Evolutionary conservation across 2,797 vertebrate genomes (phyloP), one percentile per base, ranked within the genome.

Genomic region (Gymnothorax reevesii): DNA sequence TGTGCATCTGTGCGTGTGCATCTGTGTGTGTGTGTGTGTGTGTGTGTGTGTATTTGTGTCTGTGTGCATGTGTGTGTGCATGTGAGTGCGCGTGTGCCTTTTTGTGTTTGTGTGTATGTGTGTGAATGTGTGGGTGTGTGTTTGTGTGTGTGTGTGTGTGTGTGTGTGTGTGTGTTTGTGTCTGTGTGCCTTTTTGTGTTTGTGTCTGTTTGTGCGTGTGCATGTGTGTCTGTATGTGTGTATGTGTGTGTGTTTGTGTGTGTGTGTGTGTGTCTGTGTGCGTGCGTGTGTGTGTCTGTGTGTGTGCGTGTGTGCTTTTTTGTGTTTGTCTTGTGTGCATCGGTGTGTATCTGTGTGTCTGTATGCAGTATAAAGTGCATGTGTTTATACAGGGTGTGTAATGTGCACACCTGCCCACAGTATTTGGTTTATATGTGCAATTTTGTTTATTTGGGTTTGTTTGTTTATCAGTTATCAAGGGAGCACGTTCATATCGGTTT

Each of bases 231-330:
- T 42, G 55, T 88, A 59, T 57, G 49, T 82, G 82, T 87, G 85
- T 75, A n/a, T 83, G 0, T 82, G 22, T 27, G 64, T 86, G 73
- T 87, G n/a, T 84, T 57, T 82, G 79, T 57, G 73, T 87, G n/a
- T 84, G 66, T 82, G 79, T 57, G 66, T 83, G 84, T 84, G 2
- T 59, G 20, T 33, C 55, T 73, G n/a, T 42, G 33, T 42, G 33
- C 2, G 1, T 42, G 33, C 2, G 33, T 42, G 33, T 2, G 33
- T 42, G 33, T 57, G n/a, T 84, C 49, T 83, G 73, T 85, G 12
- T 66, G 64, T 66, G 64, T 60, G 59, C 17, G 59, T 3, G 59
- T 60, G 59, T 71, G 69, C 22, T n/a, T 5, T 49, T 9, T 79
- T 33, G 5, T 52, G 27, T 79, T 33, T 25, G 10, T 59, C 8